Conservation (phyloP, 2,888 invertebrate genomes). For the Andrena dorsata region DNA sequence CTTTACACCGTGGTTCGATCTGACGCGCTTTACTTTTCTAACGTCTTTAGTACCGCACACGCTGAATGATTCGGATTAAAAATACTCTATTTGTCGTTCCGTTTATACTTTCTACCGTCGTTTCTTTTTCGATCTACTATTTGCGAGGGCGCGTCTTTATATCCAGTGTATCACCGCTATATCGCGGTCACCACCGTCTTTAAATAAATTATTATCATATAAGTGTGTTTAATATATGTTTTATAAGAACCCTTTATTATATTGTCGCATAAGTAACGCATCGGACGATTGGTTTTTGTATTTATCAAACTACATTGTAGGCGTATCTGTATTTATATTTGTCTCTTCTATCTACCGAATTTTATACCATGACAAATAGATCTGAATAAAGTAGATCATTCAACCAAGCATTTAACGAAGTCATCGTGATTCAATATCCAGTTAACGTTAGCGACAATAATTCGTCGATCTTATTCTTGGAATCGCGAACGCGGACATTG, state of each 20-base stretch:
- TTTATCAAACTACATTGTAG: constrained; percentile 44
- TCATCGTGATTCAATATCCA: constrained; percentile 36
- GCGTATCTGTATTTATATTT: constrained; percentile 62
- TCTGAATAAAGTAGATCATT: constrained; percentile 66
- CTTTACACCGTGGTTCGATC: constrained; percentile 79
- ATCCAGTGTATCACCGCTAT: constrained; percentile 75
- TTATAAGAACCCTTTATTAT: constrained; percentile 49
- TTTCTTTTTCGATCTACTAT: constrained; percentile 50
- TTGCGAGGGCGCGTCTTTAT: constrained; percentile 71
- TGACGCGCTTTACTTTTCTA: constrained; percentile 70
- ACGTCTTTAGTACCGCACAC: constrained; percentile 42
- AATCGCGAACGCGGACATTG: background rate
- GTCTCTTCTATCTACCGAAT: constrained; percentile 50
- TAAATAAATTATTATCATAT: constrained; percentile 82
- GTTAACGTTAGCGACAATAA: background rate
- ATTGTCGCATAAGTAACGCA: constrained; percentile 16
- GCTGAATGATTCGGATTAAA: constrained; percentile 19
- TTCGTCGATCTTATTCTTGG: background rate
- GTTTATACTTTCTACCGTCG: constrained; percentile 34
- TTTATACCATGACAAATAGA: constrained; percentile 64
- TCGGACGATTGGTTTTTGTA: constrained; percentile 32
- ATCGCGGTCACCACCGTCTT: constrained; percentile 75
- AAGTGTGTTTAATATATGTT: constrained; percentile 54
- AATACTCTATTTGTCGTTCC: constrained; percentile 39
- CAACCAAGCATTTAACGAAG: constrained; percentile 30